Percentiles rank a stretch among this genome's conserved stretches.
Evolutionary conservation across 2,113 vertebrate species (phyloP).

Genomic region (Epinephelus cyanopodus): DNA sequence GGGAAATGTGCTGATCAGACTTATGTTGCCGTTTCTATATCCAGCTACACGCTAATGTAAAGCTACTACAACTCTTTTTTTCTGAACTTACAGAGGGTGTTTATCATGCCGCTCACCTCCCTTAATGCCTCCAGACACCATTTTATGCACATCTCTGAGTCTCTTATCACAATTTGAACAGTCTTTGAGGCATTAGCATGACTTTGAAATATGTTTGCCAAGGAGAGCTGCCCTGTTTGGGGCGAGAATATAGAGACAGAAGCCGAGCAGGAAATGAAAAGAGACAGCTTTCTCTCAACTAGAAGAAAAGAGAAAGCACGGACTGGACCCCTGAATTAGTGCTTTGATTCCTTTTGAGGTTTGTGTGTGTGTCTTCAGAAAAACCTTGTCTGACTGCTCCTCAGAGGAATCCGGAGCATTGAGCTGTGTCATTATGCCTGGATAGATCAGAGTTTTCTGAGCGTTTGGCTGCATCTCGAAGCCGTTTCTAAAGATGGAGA

Average conservation of each 20-base stretch:
- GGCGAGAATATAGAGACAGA: constrained; percentile 6
- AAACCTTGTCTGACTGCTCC: constrained; percentile 36
- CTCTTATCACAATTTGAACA: constrained; percentile 58
- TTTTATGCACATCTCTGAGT: constrained; percentile 50
- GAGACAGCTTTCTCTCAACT: constrained; percentile 26
- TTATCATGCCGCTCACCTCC: constrained; percentile 56
- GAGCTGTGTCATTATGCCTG: constrained; percentile 70
- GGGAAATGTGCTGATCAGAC: background rate
- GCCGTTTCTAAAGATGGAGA: constrained; percentile 67
- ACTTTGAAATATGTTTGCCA: constrained; percentile 66
- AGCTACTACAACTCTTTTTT: background rate
- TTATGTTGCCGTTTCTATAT: constrained; percentile 9
- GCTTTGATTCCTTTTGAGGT: constrained; percentile 59
- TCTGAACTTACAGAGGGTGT: constrained; percentile 32
- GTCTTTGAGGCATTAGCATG: constrained; percentile 52
- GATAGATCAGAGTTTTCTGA: constrained; percentile 60
- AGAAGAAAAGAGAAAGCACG: background rate
- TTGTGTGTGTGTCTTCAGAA: constrained; percentile 46
- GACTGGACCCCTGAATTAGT: constrained; percentile 45
- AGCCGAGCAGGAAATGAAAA: constrained; percentile 9
- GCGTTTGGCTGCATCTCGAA: constrained; percentile 64
- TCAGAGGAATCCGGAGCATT: constrained; percentile 62
- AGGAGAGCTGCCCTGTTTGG: constrained; percentile 40
- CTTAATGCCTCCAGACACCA: constrained; percentile 45
- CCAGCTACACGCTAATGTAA: background rate